Percentiles rank a stretch among this genome's conserved stretches.
phyloP scores from a whole-genome alignment of 2,797 vertebrate species.

The Urosaurus nigricauda region DNA sequence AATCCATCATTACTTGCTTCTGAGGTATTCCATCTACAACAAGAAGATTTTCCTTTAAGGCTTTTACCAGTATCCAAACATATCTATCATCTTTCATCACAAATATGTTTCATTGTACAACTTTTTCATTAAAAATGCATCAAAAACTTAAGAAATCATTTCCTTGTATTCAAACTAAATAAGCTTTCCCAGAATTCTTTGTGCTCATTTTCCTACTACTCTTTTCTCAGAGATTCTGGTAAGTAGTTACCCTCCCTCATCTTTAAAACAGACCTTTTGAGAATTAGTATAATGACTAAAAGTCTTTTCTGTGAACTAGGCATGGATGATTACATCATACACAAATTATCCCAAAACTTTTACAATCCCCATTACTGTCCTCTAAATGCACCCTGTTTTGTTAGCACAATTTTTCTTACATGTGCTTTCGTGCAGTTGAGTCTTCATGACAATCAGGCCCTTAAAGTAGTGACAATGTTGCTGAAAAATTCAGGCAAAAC shows the following conservation, averaged over 20 bases:
- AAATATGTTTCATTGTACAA: not conserved
- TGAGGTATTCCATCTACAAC: not conserved
- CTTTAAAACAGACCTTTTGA: not conserved
- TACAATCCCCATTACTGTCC: not conserved
- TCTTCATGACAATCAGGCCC: not conserved
- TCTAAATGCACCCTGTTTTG: not conserved
- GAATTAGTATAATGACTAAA: conserved; percentile 10
- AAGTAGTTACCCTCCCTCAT: conserved; percentile 5
- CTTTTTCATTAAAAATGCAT: not conserved
- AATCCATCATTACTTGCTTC: not conserved
- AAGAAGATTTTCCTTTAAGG: conserved; percentile 10
- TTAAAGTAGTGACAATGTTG: not conserved
- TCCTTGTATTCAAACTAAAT: not conserved
- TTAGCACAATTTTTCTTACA: not conserved
- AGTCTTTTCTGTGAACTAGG: not conserved
- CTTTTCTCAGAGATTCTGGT: not conserved
- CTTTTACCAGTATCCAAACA: not conserved
- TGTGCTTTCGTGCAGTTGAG: not conserved
- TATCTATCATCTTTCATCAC: not conserved
- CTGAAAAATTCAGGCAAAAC: not conserved
- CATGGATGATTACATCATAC: not conserved
- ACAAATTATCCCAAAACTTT: not conserved
- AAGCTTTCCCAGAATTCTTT: not conserved
- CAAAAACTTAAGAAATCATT: not conserved
- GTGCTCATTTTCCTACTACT: not conserved